Evolutionary conservation across 2,113 vertebrate species (phyloP), one percentile per base, ranked within the genome.

Genomic region (Abramis brama): DNA sequence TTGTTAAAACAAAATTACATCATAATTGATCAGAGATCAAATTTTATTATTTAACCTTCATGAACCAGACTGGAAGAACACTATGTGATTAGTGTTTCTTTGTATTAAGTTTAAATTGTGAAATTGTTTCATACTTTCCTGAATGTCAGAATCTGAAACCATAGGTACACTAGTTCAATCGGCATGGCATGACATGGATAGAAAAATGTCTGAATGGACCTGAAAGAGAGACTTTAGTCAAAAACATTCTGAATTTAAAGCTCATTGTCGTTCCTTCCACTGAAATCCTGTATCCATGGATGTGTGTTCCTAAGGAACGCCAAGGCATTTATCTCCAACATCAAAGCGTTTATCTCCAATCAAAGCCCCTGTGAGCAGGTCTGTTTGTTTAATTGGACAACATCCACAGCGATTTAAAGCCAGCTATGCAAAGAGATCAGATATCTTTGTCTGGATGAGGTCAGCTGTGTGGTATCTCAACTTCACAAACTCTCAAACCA

Each of bases 251-350:
- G 19, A 66, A 70, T n/a, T 13, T 68, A 82, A 39, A 19, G 66
- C 81, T 83, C 81, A 83, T 83, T 83, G 13, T 73, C 81, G 33
- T 83, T 73, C 81, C 50, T 73, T 73, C 50, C 30, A 19, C 50
- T 71, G 47, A 71, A 73, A 83, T 30, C 33, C 13, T 43, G 81
- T 73, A 73, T 50, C 81, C 27, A 83, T 73, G 81, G 81, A 83
- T 17, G 5, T 83, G 81, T 23, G 30, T 83, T 83, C 30, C 66
- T 71, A 70, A 15, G 55, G 19, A 7, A 57, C 55, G 19, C 2
- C 55, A 21, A 23, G 55, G 66, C 66, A 1, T 83, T 73, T 39
- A 59, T 83, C 50, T 36, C 30, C 81, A 73, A 73, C 66, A 55
- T 83, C 66, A 73, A 39, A 21, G 21, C 30, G 21, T 83, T 73